Evolutionary conservation across 2,797 vertebrate genomes (phyloP), one percentile per base, ranked within the genome.

Genomic region (Typhlichthys eigenmanni): DNA sequence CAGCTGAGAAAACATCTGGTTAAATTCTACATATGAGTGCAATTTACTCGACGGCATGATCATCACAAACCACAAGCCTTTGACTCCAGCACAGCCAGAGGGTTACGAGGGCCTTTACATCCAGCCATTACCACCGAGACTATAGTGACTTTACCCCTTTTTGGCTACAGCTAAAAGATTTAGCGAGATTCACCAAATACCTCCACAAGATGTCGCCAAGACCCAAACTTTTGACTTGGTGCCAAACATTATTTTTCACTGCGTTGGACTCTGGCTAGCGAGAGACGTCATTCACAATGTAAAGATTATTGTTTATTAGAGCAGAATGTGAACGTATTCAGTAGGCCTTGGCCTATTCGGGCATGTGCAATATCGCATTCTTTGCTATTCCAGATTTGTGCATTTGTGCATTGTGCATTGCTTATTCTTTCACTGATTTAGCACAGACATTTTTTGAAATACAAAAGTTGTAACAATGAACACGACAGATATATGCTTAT

Each of bases 171-270:
- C 24, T 29, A 29, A 4, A 29, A 29, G 24, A 29, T 29, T 29
- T 4, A 29, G 24, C 24, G 24, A 11, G 51, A 16, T 24, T 24
- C 12, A 34, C 11, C 52, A 49, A 29, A 11, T 6, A 68, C 62
- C 65, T 75, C 81, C 87, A 80, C 85, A 67, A 88, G 86, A 84
- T 78, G 87, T 85, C 85, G 79, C 85, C 76, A 85, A 45, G 64
- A 57, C 53, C 63, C 2, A 55, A 52, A 67, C 53, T 19, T 29
- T 69, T 80, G 74, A 81, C 57, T n/a, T 16, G 14, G 2, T 58
- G 75, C 79, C 75, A 78, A 69, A n/a, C 24, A 29, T 46, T 11
- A 2, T 7, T 13, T 19, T 16, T 32, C 47, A 5, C 60, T 43
- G 32, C 8, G 9, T 29, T 43, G 54, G 43, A 29, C 24, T 38